Conservation (phyloP, 2,797 vertebrate species). For the Lophius americanus region DNA sequence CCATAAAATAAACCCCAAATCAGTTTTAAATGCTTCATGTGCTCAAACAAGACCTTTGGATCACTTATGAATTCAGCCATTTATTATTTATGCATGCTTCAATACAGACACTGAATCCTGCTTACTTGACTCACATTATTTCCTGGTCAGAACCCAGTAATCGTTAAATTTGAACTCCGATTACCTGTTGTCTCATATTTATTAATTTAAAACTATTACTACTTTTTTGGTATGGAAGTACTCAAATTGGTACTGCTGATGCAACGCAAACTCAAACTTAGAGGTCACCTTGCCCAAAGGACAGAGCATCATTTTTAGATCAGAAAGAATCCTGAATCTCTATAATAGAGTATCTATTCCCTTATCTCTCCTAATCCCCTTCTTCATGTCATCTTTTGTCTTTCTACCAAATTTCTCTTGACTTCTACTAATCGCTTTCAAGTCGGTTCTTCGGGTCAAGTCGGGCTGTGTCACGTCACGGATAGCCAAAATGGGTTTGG, state of each 20-base stretch:
- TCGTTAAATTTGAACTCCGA: slow-evolving; percentile 5
- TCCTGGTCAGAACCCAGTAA: slow-evolving; percentile 4
- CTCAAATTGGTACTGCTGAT: slow-evolving; percentile 54
- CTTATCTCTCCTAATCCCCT: no score
- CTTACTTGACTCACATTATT: background rate
- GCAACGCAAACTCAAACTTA: slow-evolving; percentile 50
- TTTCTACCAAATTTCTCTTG: no score
- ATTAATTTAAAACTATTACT: slow-evolving; percentile 14
- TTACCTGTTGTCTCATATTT: slow-evolving; percentile 19
- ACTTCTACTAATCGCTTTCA: no score
- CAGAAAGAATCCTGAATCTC: slow-evolving; percentile 13
- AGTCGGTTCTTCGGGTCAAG: no score
- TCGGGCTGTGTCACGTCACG: no score
- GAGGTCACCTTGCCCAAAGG: slow-evolving; percentile 46
- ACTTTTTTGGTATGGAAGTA: slow-evolving; percentile 22
- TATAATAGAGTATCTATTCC: slow-evolving; percentile 14
- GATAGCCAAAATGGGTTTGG: no score
- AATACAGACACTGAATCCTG: slow-evolving; percentile 7
- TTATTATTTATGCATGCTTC: slow-evolving; percentile 35
- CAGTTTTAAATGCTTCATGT: slow-evolving; percentile 4
- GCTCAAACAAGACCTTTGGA: slow-evolving; percentile 14
- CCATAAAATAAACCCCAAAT: background rate
- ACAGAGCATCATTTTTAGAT: slow-evolving; percentile 44
- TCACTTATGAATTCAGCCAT: slow-evolving; percentile 35
- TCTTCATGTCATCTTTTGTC: no score